These are phyloP conservation scores for Hirtodrosophila histrioides DNA, from an alignment of 2,888 invertebrate genomes.

Conservation along the genomic window DNA sequence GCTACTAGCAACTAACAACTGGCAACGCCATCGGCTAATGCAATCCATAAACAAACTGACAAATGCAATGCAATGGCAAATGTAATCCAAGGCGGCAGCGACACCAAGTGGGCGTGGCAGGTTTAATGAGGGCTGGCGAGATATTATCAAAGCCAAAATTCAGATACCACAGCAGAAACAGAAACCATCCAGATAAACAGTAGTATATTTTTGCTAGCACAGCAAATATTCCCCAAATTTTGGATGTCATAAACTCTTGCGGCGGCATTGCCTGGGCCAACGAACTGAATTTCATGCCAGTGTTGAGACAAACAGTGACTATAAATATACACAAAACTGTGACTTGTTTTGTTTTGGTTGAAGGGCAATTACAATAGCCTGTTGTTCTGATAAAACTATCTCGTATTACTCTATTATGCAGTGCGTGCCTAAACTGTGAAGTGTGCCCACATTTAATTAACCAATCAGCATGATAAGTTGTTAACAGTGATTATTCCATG, in stretches of 20 bases:
- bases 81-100: slow-evolving; percentile 7
- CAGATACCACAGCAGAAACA: slow-evolving; percentile 4
- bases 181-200: neutral
- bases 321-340: no score
- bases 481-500: slow-evolving; percentile 27
- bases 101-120: slow-evolving; percentile 29
- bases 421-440: neutral
- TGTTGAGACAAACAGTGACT: neutral
- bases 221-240: slow-evolving; percentile 5
- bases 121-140: slow-evolving; percentile 28
- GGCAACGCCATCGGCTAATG: slow-evolving; percentile 39
- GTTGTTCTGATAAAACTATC: no score
- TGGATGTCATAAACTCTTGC: slow-evolving; percentile 6
- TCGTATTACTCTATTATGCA: neutral
- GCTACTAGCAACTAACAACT: neutral
- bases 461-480: slow-evolving; percentile 12
- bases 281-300: neutral
- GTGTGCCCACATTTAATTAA: slow-evolving; percentile 14
- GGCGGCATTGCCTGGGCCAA: neutral
- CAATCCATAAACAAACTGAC: slow-evolving; percentile 60
- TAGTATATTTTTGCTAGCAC: neutral
- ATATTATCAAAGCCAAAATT: slow-evolving; percentile 7
- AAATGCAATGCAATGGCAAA: slow-evolving; percentile 50
- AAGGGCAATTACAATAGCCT: no score
- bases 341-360: no score